Evolutionary conservation across 2,113 vertebrate species (phyloP), one percentile per base, ranked within the genome.

Genomic region (Smithornis capensis): DNA sequence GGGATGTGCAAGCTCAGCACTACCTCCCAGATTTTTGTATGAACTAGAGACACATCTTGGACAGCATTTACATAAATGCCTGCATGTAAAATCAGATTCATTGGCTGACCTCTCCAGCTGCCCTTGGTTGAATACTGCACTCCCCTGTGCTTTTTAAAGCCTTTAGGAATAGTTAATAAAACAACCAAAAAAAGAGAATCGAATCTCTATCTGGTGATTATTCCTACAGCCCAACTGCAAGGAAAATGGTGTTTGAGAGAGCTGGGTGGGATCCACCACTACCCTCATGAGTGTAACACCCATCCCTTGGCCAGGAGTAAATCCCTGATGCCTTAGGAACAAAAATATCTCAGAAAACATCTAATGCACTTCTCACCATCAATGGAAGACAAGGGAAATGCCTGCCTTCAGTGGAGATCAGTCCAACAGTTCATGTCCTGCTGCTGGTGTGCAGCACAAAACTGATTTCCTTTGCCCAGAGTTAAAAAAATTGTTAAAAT

Each of bases 1-100:
- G 75, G 23, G 19, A 6, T 1, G 6, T 31, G 45, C 0, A 4
- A 65, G 50, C 68, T 45, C 76, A 56, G 28, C 0, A 0, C 18
- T 33, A n/a, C 64, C 40, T 86, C 44, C 40, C 37, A 38, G 7
- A 27, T 33, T 69, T 87, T 17, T 52, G 6, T 44, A 28, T 1
- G 24, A 57, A 25, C 40, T 60, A 50, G 10, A 71, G 37, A 45
- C 3, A 52, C 24, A n/a, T 29, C 38, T 69, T 5, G 6, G 53
- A 45, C 52, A 69, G 60, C 0, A 0, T 71, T n/a, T 77, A 56
- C 27, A 40, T 28, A 52, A 93, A 55, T 37, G 31, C 42, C 60
- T 85, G 53, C 55, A 37, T 25, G 18, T 1, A 53, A 87, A 91
- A 12, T n/a, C 22, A 80, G 23, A 42, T 53, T 53, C 31, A 47